Evolutionary conservation across 2,797 vertebrate species (phyloP), one percentile per base, ranked within the genome.

Genomic region (Poecilia gillii): DNA sequence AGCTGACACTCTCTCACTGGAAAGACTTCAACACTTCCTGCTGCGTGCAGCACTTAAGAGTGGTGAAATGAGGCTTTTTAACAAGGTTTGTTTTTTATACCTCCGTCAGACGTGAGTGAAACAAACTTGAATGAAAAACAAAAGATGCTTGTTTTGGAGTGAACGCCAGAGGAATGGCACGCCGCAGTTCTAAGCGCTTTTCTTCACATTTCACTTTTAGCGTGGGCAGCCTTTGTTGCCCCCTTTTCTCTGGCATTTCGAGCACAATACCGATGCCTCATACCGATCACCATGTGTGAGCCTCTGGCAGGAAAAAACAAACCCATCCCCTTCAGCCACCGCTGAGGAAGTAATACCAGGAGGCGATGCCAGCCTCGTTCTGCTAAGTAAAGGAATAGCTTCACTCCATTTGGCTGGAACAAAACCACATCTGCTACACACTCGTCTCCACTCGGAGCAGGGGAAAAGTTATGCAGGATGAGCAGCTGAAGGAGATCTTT

Each of bases 351-450:
- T 55, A 75, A 85, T 82, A 75, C 28, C 0, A 49, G 47, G 66
- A 81, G 45, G 25, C 14, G 20, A 78, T 70, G 43, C 70, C 81
- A 74, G 33, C 41, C 18, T 53, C 3, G n/a, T 31, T 71, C 12
- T 12, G 18, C 62, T 72, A 62, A 72, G 20, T 39, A 31, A 18
- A 62, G 39, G 41, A 80, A 51, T 41, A 71, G 25, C 41, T 71
- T 71, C 16, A 14, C 41, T 71, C 68, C 41, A 28, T 46, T 8
- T 71, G 68, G 41, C 68, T 14, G 25, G 25, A 71, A 16, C 68
- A 47, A 70, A 64, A 11, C 31, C 68, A 57, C 76, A 79, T 87
- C 51, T 88, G 84, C 53, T 82, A 8, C 78, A 64, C 83, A 85
- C 70, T 75, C 73, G 77, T 74, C 16, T 73, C 43, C 47, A 73